Evolutionary conservation across 1,140 invertebrate genomes (phyloP), one percentile per base, ranked within the genome.

Genomic region (Rhynchophorus ferrugineus): DNA sequence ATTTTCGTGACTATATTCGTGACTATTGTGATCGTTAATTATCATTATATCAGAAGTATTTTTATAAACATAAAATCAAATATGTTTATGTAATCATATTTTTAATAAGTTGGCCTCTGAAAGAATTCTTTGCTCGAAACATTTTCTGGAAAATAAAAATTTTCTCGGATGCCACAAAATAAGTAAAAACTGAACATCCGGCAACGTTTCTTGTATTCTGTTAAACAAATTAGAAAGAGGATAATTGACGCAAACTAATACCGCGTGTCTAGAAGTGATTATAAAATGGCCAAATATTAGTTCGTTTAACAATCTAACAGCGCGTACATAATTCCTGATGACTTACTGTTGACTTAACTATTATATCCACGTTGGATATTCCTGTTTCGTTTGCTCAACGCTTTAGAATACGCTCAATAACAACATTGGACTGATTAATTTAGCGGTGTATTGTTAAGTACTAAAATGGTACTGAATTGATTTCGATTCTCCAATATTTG

Each of bases 271-370:
- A 8, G 44, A 16, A 11, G 22, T 44, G 43, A 51, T 29, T 11
- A 51, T 29, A 43, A 44, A 22, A 36, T 43, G n/a, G 16, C 38
- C 43, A 51, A 51, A 51, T 51, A 51, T 51, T 51, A 18, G 21
- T 24, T 43, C 24, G 44, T 33, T 51, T 51, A 51, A 44, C 49
- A 37, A 44, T 13, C 33, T 35, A 51, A 51, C 49, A 51, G 44
- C 41, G 41, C 44, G 44, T 51, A 22, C 41, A 17, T 51, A 51
- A 51, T 51, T 51, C 35, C 21, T 51, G 49, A 51, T 51, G 49
- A 51, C 29, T 19, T 18, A 17, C 0, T 51, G 14, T 44, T 51
- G 29, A 14, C 34, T 44, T 14, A 20, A 5, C 16, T 13, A 19
- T 51, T 51, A 51, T 51, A 38, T 17, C 22, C 33, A 22, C 42